Percentiles rank a stretch among this genome's conserved stretches.
phyloP scores from a whole-genome alignment of 37 sponge, comb jelly and placozoan genomes.

The Bolinopsis microptera region DNA sequence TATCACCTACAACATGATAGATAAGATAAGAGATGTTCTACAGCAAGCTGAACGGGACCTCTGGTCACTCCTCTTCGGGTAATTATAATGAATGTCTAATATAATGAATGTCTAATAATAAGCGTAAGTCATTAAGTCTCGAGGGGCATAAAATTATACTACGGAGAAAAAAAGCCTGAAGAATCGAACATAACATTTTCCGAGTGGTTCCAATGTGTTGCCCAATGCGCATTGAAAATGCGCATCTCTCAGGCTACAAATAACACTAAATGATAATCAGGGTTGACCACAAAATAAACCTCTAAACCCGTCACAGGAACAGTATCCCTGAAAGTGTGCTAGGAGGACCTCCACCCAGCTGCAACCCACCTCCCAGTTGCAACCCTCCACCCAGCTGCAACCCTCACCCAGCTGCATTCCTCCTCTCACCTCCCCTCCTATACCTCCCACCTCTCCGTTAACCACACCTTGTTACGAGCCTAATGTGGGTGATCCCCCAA shows the following conservation, averaged over 20 bases:
- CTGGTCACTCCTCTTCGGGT: background rate
- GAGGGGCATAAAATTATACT: too few species aligned
- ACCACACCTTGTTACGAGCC: background rate
- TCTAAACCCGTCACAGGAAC: too few species aligned
- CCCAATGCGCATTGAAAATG: too few species aligned
- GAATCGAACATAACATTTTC: too few species aligned
- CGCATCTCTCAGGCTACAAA: too few species aligned
- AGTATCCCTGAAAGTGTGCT: conserved; percentile 11
- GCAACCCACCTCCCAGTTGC: background rate
- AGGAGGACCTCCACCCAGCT: background rate
- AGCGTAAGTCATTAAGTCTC: too few species aligned
- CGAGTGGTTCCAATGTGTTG: too few species aligned
- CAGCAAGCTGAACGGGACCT: conserved; percentile 20
- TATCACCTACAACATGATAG: conserved; percentile 44
- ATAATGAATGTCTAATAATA: too few species aligned
- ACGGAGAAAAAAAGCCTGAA: too few species aligned
- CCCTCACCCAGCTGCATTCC: background rate
- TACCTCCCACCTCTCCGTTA: background rate
- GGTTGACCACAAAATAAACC: too few species aligned
- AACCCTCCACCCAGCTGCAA: background rate
- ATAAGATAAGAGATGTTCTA: background rate
- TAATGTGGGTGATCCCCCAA: background rate
- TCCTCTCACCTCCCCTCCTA: background rate
- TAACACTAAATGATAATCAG: too few species aligned
- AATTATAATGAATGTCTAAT: background rate